Evolutionary conservation across 1,140 invertebrate species (phyloP), one percentile per base, ranked within the genome.

Genomic region (Nebria ingens): DNA sequence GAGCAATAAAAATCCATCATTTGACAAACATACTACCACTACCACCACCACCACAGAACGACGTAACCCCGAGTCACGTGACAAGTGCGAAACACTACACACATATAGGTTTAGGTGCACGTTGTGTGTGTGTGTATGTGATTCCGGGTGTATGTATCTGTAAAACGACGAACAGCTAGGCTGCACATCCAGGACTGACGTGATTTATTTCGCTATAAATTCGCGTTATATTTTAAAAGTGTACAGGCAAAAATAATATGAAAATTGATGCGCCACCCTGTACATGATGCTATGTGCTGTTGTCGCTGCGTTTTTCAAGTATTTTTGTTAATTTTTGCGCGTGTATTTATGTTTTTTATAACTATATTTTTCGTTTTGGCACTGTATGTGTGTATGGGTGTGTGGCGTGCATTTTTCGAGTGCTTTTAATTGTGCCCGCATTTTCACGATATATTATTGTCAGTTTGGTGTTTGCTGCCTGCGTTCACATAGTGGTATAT

Each of bases 1-100:
- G 54, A 56, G 65, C 63, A 65, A 67, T 67, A 67, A 67, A 66
- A 66, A 67, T 67, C 66, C 61, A 67, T 67, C 66, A 67, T 61
- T 61, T 53, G 62, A 58, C 61, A 64, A 67, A 66, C 59, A 64
- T 64, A 67, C 40, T 9, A 6, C 6, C 25, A 34, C 25, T n/a
- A n/a, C n/a, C n/a, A n/a, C n/a, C n/a, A n/a, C n/a, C 25, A 13
- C 25, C 4, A 13, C 25, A 29, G 25, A 4, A 29, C n/a, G 25
- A 4, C 4, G 25, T 13, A 29, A 4, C 25, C 4, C 13, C 25
- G 25, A 29, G 40, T 9, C 40, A 45, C 63, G 61, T 67, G 66
- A 67, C 66, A 67, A 66, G 65, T 65, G 40, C 9, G 66, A 66
- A 67, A 66, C 64, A 67, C 62, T 66, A 62, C 62, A 62, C 40